These are phyloP conservation scores for Sinohyriopsis cumingii DNA, from an alignment of 2,888 invertebrate species.

Conservation along the genomic window DNA sequence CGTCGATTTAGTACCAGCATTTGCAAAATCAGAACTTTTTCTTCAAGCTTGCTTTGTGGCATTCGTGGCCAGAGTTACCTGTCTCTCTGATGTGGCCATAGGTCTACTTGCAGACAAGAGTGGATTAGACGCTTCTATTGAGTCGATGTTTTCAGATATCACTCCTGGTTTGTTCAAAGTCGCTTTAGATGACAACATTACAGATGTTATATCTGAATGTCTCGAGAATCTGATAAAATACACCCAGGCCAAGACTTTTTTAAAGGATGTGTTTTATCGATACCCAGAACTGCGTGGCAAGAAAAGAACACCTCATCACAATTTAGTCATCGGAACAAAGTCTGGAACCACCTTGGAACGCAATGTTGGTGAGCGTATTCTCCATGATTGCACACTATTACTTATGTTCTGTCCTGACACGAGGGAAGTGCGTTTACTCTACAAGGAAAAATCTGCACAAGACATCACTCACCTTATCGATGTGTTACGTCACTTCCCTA, in stretches of 20 bases:
- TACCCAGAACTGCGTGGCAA: slow-evolving; percentile 42
- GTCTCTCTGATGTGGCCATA: slow-evolving; percentile 35
- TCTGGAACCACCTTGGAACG: not conserved
- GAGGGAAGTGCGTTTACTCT: slow-evolving; percentile 33
- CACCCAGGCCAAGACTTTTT: slow-evolving; percentile 33
- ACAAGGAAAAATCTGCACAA: slow-evolving; percentile 40
- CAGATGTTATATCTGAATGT: slow-evolving; percentile 21
- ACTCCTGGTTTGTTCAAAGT: too few relatives aligned
- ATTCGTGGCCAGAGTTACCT: slow-evolving; percentile 47
- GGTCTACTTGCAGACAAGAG: slow-evolving; percentile 41
- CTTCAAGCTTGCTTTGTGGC: slow-evolving; percentile 39
- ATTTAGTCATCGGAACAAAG: slow-evolving; percentile 47
- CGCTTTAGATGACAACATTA: slow-evolving; percentile 19
- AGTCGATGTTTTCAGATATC: too few relatives aligned
- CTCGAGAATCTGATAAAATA: slow-evolving; percentile 19
- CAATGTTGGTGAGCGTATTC: slow-evolving; percentile 5
- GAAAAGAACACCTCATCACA: slow-evolving; percentile 44
- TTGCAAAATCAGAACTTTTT: not conserved
- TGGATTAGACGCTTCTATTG: slow-evolving; percentile 35
- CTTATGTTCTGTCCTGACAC: slow-evolving; percentile 27
- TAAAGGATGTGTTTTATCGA: slow-evolving; percentile 43
- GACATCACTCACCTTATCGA: slow-evolving; percentile 40
- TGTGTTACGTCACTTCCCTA: slow-evolving; percentile 44
- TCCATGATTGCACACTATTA: slow-evolving; percentile 45
- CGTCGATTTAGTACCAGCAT: not conserved